Evolutionary conservation across 2,113 vertebrate genomes (phyloP).

Genomic region (Carlito syrichta): DNA sequence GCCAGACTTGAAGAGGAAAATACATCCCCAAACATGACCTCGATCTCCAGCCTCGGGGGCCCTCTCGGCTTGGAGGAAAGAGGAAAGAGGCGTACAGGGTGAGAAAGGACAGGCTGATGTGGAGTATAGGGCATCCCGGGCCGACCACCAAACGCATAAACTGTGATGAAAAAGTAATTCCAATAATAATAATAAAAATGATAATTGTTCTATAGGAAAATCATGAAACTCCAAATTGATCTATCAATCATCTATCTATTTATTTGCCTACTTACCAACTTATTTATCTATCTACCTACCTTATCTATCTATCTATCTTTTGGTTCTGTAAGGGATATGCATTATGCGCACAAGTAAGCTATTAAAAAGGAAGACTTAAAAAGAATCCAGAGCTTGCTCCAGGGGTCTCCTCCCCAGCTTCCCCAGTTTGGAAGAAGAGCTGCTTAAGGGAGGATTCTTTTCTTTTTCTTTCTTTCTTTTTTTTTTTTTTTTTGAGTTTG

Average conservation of each 20-base stretch:
- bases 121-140: background rate
- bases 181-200: too few species aligned
- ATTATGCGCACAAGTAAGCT: too few species aligned
- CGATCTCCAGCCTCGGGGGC: background rate
- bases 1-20: background rate
- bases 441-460: background rate
- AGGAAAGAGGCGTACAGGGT: rapidly evolving
- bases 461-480: too few species aligned
- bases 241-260: too few species aligned
- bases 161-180: background rate
- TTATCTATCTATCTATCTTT: too few species aligned
- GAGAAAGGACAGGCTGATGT: background rate
- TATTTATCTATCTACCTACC: too few species aligned
- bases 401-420: background rate
- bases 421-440: background rate
- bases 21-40: background rate
- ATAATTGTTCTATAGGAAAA: too few species aligned
- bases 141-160: background rate
- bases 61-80: background rate
- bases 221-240: too few species aligned
- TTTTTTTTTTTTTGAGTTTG: too few species aligned
- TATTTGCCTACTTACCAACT: too few species aligned
- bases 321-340: too few species aligned
- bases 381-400: background rate
- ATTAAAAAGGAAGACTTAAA: background rate